Evolutionary conservation across 2,888 invertebrate species (phyloP).

Genomic region (Poecilobothrus nobilitatus): DNA sequence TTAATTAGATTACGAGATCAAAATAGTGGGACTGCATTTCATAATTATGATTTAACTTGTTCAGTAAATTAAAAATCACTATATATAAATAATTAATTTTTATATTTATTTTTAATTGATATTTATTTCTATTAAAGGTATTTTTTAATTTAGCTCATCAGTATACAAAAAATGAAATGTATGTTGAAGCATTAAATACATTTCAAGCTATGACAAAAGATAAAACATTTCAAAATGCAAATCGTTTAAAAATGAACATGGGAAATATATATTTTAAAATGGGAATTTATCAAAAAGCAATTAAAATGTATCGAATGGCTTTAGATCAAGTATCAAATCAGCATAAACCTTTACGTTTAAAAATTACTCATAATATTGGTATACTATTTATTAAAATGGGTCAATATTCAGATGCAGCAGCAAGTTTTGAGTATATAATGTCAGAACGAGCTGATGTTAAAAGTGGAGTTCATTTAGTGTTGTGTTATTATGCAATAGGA

Average conservation of each 20-base stretch:
- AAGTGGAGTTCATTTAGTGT: constrained; percentile 78
- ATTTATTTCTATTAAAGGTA: constrained; percentile 52
- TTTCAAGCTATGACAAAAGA: constrained; percentile 92
- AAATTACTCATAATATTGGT: constrained; percentile 93
- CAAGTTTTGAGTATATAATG: constrained; percentile 97
- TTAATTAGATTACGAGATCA: constrained; percentile 88
- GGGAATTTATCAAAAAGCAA: constrained; percentile 86
- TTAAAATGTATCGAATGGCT: constrained; percentile 98
- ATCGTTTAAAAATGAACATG: constrained; percentile 93
- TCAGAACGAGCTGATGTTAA: constrained; percentile 86
- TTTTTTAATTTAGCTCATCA: constrained; percentile 93
- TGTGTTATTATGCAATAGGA: constrained; percentile 81
- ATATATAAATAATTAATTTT: no score
- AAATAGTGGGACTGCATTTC: constrained; percentile 76
- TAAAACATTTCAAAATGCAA: constrained; percentile 86
- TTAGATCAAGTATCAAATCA: constrained; percentile 91
- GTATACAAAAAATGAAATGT: constrained; percentile 89
- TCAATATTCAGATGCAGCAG: constrained; percentile 91
- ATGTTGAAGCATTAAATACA: constrained; percentile 90
- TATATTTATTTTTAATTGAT: no score
- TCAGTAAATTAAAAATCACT: constrained; percentile 51
- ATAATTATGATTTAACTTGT: constrained; percentile 92
- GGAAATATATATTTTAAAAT: constrained; percentile 95
- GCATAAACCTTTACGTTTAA: constrained; percentile 85
- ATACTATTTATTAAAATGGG: constrained; percentile 91